These are phyloP conservation scores for Saccostrea cuccullata DNA, from an alignment of 1,140 invertebrate species.

Conservation along the genomic window DNA sequence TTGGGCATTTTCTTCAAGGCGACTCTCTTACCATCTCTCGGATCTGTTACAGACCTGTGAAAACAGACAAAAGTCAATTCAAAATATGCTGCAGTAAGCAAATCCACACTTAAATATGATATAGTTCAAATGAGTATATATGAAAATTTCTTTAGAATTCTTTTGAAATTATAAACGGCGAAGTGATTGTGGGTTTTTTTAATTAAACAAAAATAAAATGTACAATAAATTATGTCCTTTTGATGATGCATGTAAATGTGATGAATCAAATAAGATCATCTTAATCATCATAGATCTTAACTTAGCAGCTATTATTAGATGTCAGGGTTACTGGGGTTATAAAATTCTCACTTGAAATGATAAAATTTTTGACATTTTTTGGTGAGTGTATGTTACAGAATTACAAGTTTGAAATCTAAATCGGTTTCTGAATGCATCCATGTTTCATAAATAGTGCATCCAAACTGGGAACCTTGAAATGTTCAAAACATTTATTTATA, in stretches of 20 bases:
- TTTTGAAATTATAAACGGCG: too few species aligned
- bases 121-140: too few species aligned
- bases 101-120: too few species aligned
- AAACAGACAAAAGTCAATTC: conserved; percentile 38
- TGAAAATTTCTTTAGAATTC: too few species aligned
- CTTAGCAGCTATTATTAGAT: not conserved
- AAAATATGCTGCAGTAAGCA: not conserved
- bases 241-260: too few species aligned
- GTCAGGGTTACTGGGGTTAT: not conserved
- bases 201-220: too few species aligned
- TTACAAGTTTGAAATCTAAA: not conserved
- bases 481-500: not conserved
- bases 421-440: not conserved
- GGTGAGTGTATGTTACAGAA: not conserved
- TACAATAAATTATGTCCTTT: too few species aligned
- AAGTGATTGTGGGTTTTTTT: too few species aligned
- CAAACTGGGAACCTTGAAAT: not conserved
- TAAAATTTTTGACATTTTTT: conserved; percentile 3
- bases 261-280: too few species aligned
- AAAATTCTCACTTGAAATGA: not conserved
- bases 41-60: conserved; percentile 99
- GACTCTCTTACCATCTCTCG: conserved; percentile 97
- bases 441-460: not conserved
- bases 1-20: conserved; percentile 99
- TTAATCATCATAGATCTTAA: not conserved